Evolutionary conservation across 2,888 invertebrate species (phyloP), one percentile per base, ranked within the genome.

Genomic region (Tipula helvola): DNA sequence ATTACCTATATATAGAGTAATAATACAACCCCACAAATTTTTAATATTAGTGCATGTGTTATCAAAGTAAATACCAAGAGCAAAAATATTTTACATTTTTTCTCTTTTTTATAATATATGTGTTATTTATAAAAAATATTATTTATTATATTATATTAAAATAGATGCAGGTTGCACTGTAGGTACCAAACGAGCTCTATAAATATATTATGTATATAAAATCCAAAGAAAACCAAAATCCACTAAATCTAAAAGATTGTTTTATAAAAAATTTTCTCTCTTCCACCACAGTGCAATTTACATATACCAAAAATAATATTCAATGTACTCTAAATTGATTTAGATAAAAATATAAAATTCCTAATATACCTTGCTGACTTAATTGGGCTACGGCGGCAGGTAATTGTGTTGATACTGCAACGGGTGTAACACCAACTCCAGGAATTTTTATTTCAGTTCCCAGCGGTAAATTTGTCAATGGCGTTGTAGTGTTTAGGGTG

Each of bases 311-410:
- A 71, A 71, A 71, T 71, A 71, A 71, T 71, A 71, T 71, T 18
- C 10, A 71, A 42, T 71, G 10, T 8, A 28, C 52, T 28, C 18
- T 28, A n/a, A 28, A 39, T 84, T 84, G 13, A 41, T 39, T 83
- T 83, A 36, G 2, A 12, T 7, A 84, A 28, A 28, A 28, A 28
- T 28, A 28, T 1, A 28, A 28, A 28, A 28, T 28, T 28, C 1
- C 28, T 28, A 28, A 28, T 28, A 28, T 91, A 93, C 93, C 93
- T 92, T 93, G 93, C 89, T 93, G 93, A 88, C 91, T 92, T 87
- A 94, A 92, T 89, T 94, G 94, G 87, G 94, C 93, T 87, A 94
- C 94, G 86, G 94, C 93, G 86, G 94, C 93, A 86, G 94, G 94
- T 87, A 94, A 90, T 86, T 93, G 92, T 2, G 94, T 93, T 39